Evolutionary conservation across 2,113 vertebrate genomes (phyloP).

Genomic region (Chamaetylas fuelleborni): DNA sequence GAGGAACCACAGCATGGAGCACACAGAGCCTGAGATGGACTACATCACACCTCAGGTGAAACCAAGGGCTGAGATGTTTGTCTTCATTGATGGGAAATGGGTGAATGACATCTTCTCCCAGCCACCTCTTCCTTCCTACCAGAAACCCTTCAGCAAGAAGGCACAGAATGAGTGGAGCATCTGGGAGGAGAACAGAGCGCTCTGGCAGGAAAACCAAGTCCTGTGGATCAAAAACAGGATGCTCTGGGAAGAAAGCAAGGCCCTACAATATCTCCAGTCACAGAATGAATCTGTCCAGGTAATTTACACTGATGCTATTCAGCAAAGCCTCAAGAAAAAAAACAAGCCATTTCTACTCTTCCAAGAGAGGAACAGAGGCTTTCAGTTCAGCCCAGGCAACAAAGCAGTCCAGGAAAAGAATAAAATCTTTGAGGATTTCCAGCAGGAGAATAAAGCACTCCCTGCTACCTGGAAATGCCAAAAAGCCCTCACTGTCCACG

Average conservation of each 20-base stretch:
- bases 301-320: slow-evolving; percentile 13
- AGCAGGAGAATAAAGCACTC: neutral
- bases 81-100: slow-evolving; percentile 64
- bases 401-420: slow-evolving; percentile 29
- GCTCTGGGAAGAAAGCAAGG: slow-evolving; percentile 69
- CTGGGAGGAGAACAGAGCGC: slow-evolving; percentile 66
- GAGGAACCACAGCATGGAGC: neutral
- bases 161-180: slow-evolving; percentile 44
- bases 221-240: slow-evolving; percentile 53
- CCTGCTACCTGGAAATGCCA: neutral
- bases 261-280: slow-evolving; percentile 57
- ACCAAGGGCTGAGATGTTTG: slow-evolving; percentile 54
- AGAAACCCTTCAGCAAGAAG: slow-evolving; percentile 30
- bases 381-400: neutral
- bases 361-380: neutral
- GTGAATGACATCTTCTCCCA: slow-evolving; percentile 51
- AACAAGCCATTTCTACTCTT: neutral
- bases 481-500: neutral
- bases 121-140: slow-evolving; percentile 1
- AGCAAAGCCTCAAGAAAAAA: slow-evolving; percentile 20
- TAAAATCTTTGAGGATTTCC: slow-evolving; percentile 32
- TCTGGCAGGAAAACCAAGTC: slow-evolving; percentile 63
- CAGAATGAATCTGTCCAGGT: slow-evolving; percentile 25
- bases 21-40: slow-evolving; percentile 30
- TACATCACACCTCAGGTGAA: slow-evolving; percentile 18